These are phyloP conservation scores for Chaetodon trifasciatus DNA, from an alignment of 2,797 vertebrate species.

Conservation along the genomic window DNA sequence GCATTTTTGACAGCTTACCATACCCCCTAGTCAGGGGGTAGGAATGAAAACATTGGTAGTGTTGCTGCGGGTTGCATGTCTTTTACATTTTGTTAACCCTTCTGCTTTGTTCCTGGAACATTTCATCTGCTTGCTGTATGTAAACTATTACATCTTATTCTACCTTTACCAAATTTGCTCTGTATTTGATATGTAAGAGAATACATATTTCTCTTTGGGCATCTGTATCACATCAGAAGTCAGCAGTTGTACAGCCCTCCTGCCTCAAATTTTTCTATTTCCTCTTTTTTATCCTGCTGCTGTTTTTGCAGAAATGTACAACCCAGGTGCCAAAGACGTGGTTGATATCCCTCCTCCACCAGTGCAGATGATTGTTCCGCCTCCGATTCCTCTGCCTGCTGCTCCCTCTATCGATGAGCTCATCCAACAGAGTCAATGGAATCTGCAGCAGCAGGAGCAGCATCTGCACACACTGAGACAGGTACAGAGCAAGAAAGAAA, in stretches of 20 bases:
- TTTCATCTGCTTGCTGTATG: slow-evolving; percentile 39
- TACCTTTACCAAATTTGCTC: neutral
- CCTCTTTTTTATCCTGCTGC: slow-evolving; percentile 16
- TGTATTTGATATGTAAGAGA: neutral
- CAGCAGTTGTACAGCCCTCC: neutral
- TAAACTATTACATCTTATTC: slow-evolving; percentile 12
- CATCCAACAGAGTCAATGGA: slow-evolving; percentile 98
- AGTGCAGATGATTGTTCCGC: slow-evolving; percentile 84
- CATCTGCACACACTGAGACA: slow-evolving; percentile 94
- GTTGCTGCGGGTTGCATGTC: slow-evolving; percentile 34
- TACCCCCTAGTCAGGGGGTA: neutral
- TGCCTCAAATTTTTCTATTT: neutral
- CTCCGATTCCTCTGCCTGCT: slow-evolving; percentile 81
- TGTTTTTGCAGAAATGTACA: slow-evolving; percentile 89
- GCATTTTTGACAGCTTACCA: neutral
- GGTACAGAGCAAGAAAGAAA: slow-evolving; percentile 78
- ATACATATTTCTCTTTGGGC: neutral
- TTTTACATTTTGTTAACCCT: slow-evolving; percentile 22
- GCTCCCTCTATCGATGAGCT: slow-evolving; percentile 91
- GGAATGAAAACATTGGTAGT: neutral
- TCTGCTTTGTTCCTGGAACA: slow-evolving; percentile 20
- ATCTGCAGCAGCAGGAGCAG: slow-evolving; percentile 98
- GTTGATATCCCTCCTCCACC: slow-evolving; percentile 82
- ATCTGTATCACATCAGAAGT: neutral
- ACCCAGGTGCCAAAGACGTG: slow-evolving; percentile 89